Evolutionary conservation across 1,140 invertebrate species (phyloP), one percentile per base, ranked within the genome.

Genomic region (Orius laevigatus): DNA sequence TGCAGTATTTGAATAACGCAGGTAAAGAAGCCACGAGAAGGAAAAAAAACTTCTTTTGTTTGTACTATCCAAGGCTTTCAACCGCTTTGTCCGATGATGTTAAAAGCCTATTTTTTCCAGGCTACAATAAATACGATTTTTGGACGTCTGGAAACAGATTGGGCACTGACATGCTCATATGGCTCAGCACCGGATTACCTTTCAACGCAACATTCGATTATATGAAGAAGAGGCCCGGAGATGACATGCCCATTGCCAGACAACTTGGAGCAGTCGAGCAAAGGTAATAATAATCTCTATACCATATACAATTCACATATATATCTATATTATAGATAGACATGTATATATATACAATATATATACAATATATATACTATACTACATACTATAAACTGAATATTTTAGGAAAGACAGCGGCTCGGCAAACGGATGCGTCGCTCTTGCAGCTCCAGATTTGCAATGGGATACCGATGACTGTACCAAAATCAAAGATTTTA

Each of bases 121-220:
- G 79, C 11, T 83, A 82, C 60, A 77, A 76, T 50, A 81, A 82
- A 59, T 83, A 79, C 56, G 81, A 87, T 60, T 88, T 84, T 64
- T 89, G 84, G 84, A 88, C 84, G 50, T 87, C 84, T 45, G 85
- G 85, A 38, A 89, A 89, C 66, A 78, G 81, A 54, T 66, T 88
- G 40, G 85, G 84, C 34, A 84, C 83, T 5, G 78, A 83, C 58
- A 85, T 84, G 79, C 82, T 83, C 64, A 65, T 88, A 33, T 89
- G 84, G 84, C 86, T 88, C 83, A 86, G 82, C 59, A 84, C 82
- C 31, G 85, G 84, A 6, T 63, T 85, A 42, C 83, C 84, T 32
- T 84, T 88, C 67, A 89, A 89, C 64, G 75, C 79, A 4, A 86
- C 83, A 8, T 88, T 88, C 64, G 80, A 84, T 64, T 82, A 81